Evolutionary conservation across 35 echinoderm and acorn worm species (phyloP), one percentile per base, ranked within the genome.

Genomic region (Holothuria glaberrima): DNA sequence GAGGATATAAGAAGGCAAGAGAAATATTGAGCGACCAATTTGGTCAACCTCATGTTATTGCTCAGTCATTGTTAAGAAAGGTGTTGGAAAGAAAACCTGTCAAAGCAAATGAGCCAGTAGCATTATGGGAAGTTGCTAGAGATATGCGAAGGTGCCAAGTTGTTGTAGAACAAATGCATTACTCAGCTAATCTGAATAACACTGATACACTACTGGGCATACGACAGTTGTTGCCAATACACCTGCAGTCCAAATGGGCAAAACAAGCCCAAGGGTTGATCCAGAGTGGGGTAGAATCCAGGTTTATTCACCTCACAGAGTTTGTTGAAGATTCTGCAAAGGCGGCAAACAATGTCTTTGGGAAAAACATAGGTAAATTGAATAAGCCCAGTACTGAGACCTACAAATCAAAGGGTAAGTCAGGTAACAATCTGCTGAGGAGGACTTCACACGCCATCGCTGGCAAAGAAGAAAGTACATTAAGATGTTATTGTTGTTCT

Each of bases 51-150:
- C 59, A 79, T 61, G 10, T 64, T 12, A 50, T 90, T 14, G 46
- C 58, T 33, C 14, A 58, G 6, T 27, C 89, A 13, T 45, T 52
- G 5, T 9, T 90, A 3, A 46, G n/a, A 91, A 27, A 91, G 64
- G 78, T 91, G 28, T 22, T 91, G 17, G 65, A 66, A 24, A 22
- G 79, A 30, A 57, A 50, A 20, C 76, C 41, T 16, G 63, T 85
- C 6, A 91, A 70, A 84, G 77, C 89, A 21, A 83, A 91, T 63
- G 89, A 84, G 68, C 77, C 59, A 6, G 48, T n/a, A 25, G 89
- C 50, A 31, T 35, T 91, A 78, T 84, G 89, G 78, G 89, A 91
- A 5, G 21, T 91, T n/a, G 75, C 75, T n/a, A 36, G 78, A 25
- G 17, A 77, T 24, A 84, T 91, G 75, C 32, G 79, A 28, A 60